Base-by-base conservation (phyloP, 2,888 invertebrate genomes). In the Cheilosia soror region DNA sequence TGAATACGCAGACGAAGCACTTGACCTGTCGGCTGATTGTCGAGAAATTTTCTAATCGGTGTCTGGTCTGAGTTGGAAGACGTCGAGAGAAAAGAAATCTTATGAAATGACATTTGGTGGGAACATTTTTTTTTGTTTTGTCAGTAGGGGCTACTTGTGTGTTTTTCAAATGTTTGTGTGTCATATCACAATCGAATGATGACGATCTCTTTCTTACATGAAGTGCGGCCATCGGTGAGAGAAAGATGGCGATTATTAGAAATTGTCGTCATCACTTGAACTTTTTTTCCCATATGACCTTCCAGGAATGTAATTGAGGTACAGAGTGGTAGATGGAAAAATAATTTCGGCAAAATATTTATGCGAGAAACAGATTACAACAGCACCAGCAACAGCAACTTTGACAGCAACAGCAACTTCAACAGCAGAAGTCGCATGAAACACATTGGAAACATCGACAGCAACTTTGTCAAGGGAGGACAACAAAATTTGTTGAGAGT, bases 11-110 rank as follows among this genome's bases (percentile, higher is more conserved):
- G 76, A 66, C 80, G 66, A 42, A 80, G 40, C 80, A 80, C 85
- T 85, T 80, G 80, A 80, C 55, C 69, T 72, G 71, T 62, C 76
- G 80, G 66, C 68, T 85, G 80, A 76, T 80, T 80, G 72, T 85
- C 66, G 66, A 72, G 71, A 60, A 77, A 63, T 62, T 44, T 57
- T 80, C 44, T 76, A 76, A 76, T 80, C 49, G 44, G 66, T 57
- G 44, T 55, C 51, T 20, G 57, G 44, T 44, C 51, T n/a, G 57
- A 66, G 62, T 66, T 37, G 68, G 62, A 85, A 85, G 71, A 76
- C 65, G 71, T 49, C 33, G 76, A 29, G 15, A 63, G 40, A 76
- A 37, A 20, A 76, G 27, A 75, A 53, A 63, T 47, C 68, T 25
- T 44, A 72, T 9, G 47, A 66, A 75, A 47, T 75, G 68, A 65